phyloP scores from a whole-genome alignment of 2,797 vertebrate genomes.

The Petrocephalus schoutedeni region DNA sequence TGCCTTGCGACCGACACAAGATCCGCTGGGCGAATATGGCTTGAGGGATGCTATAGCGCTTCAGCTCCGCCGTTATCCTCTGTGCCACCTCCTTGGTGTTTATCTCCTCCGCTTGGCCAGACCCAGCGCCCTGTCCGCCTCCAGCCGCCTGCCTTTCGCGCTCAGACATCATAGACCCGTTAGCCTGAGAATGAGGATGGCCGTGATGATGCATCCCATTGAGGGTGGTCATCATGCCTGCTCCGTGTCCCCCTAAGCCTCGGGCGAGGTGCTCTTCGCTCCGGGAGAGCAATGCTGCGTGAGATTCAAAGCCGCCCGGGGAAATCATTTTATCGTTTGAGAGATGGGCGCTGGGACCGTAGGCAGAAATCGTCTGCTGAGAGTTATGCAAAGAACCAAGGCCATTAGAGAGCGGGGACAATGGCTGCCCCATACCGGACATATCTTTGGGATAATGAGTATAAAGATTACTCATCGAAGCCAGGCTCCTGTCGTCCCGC shows the following conservation, averaged over 20 bases:
- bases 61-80: slow-evolving; percentile 92
- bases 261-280: slow-evolving; percentile 82
- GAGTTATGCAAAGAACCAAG: slow-evolving; percentile 83
- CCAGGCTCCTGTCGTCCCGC: slow-evolving; percentile 85
- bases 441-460: slow-evolving; percentile 93
- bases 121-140: slow-evolving; percentile 68
- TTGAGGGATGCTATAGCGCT: slow-evolving; percentile 97
- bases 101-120: slow-evolving; percentile 89
- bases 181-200: slow-evolving; percentile 73
- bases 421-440: slow-evolving; percentile 82
- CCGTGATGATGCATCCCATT: slow-evolving; percentile 80
- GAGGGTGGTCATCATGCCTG: slow-evolving; percentile 75
- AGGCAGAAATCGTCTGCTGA: slow-evolving; percentile 80
- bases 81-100: slow-evolving; percentile 98
- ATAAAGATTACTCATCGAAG: slow-evolving; percentile 90
- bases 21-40: slow-evolving; percentile 97
- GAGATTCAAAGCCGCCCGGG: slow-evolving; percentile 82
- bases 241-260: slow-evolving; percentile 76
- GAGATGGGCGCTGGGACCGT: slow-evolving; percentile 80
- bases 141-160: slow-evolving; percentile 74
- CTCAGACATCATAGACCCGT: slow-evolving; percentile 77
- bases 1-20: slow-evolving; percentile 95
- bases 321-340: slow-evolving; percentile 88
- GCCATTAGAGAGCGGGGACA: slow-evolving; percentile 85
- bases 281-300: slow-evolving; percentile 84